A percentile compares a stretch with the other conserved stretches of the same genome.
Conservation (phyloP, 2,888 invertebrate species). For the Fragum fragum region DNA sequence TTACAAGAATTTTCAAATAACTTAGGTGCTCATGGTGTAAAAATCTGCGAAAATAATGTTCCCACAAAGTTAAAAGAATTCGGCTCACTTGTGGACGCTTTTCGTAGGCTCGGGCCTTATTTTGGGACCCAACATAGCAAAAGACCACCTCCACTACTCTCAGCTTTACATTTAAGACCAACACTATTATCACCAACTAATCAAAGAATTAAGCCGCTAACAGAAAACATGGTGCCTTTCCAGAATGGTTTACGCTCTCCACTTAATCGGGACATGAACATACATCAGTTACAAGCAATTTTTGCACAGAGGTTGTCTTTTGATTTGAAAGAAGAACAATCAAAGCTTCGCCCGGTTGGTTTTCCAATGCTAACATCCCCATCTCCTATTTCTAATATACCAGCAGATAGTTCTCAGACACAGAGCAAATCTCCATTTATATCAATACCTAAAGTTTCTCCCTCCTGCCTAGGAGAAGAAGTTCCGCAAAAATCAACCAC, state of each 20-base stretch:
- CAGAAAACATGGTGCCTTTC: neutral
- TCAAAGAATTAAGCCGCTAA: too few species aligned
- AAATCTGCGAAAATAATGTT: too few species aligned
- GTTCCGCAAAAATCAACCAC: neutral
- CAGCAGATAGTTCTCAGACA: too few species aligned
- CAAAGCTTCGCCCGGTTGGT: too few species aligned
- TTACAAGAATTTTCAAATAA: too few species aligned
- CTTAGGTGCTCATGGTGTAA: too few species aligned
- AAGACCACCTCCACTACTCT: constrained; percentile 56
- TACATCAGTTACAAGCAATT: constrained; percentile 35
- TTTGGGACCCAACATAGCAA: constrained; percentile 50
- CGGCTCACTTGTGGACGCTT: too few species aligned
- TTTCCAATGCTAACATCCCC: too few species aligned
- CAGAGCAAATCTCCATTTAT: neutral
- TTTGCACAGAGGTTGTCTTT: neutral
- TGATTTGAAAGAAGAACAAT: neutral
- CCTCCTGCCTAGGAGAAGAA: neutral
- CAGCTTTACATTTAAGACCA: constrained; percentile 46
- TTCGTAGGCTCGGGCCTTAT: constrained; percentile 36
- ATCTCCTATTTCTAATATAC: too few species aligned
- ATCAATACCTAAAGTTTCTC: neutral
- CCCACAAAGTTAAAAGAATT: too few species aligned
- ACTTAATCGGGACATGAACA: constrained; percentile 15
- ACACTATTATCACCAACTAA: too few species aligned
- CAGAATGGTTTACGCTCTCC: neutral